A percentile compares a stretch with the other conserved stretches of the same genome.
Conservation (phyloP, 2,888 invertebrate species). For the Melanargia galathea region DNA sequence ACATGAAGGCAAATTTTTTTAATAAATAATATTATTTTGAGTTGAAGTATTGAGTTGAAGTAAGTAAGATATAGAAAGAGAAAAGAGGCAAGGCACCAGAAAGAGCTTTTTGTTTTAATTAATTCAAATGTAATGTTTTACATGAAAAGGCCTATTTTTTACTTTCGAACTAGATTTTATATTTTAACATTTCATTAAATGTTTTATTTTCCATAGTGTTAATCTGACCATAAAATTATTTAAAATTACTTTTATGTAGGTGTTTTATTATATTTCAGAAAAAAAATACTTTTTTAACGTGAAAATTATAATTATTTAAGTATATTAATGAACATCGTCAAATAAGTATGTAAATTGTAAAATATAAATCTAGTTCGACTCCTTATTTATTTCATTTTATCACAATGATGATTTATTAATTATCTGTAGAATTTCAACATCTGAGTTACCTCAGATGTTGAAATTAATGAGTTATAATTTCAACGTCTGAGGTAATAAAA, state of each 20-base stretch:
- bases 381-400: neutral
- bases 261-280: too few species aligned
- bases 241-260: too few species aligned
- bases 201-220: too few species aligned
- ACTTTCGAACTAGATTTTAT: constrained; percentile 3
- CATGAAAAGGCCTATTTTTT: neutral
- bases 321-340: neutral
- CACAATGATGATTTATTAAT: neutral
- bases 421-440: neutral
- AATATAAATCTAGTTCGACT: constrained; percentile 6
- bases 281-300: too few species aligned
- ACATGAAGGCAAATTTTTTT: too few species aligned
- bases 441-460: too few species aligned
- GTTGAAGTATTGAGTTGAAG: neutral
- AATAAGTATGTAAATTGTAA: neutral
- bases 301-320: too few species aligned
- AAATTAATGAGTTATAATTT: too few species aligned
- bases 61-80: neutral
- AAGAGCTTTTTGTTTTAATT: neutral
- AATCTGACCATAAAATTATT: too few species aligned
- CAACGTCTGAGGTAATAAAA: neutral
- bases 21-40: neutral
- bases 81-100: neutral
- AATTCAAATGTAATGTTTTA: neutral
- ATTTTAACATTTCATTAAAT: neutral